These are phyloP conservation scores for Scaptodrosophila latifasciaeformis DNA, from an alignment of 2,888 invertebrate species.

Conservation along the genomic window DNA sequence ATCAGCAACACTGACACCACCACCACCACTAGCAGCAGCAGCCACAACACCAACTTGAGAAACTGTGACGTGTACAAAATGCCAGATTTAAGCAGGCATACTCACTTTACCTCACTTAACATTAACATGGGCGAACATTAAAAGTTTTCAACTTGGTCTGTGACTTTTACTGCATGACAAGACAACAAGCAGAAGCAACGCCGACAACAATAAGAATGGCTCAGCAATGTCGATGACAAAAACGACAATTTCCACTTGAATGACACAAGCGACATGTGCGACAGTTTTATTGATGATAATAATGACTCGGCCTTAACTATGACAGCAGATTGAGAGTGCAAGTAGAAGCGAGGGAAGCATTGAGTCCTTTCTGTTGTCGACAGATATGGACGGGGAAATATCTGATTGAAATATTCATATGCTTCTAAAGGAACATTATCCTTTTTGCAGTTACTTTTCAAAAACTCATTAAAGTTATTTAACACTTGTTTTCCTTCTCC, in stretches of 20 bases:
- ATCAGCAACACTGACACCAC: slow-evolving; percentile 25
- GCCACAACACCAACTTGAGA: slow-evolving; percentile 15
- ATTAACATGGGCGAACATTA: slow-evolving; percentile 38
- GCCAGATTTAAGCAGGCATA: slow-evolving; percentile 57
- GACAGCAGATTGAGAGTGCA: not conserved
- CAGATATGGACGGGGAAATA: no score
- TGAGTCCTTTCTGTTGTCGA: not conserved
- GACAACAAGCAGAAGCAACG: slow-evolving; percentile 2
- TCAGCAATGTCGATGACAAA: slow-evolving; percentile 30
- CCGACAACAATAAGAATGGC: slow-evolving; percentile 4
- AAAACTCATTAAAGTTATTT: slow-evolving; percentile 60
- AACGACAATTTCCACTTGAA: slow-evolving; percentile 57
- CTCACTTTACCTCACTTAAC: slow-evolving; percentile 31
- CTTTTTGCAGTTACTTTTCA: no score
- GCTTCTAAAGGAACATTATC: no score
- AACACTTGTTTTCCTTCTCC: slow-evolving; percentile 4
- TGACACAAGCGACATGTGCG: slow-evolving; percentile 58
- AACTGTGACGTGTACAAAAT: slow-evolving; percentile 45
- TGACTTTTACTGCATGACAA: slow-evolving; percentile 29
- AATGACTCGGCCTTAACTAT: slow-evolving; percentile 55
- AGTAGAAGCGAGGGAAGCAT: no score
- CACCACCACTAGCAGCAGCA: slow-evolving; percentile 5
- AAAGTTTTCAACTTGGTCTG: slow-evolving; percentile 54
- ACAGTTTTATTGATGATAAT: slow-evolving; percentile 69
- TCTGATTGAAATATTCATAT: no score